These are phyloP conservation scores for Pyrgilauda ruficollis DNA, from an alignment of 2,113 vertebrate genomes.

Conservation along the genomic window DNA sequence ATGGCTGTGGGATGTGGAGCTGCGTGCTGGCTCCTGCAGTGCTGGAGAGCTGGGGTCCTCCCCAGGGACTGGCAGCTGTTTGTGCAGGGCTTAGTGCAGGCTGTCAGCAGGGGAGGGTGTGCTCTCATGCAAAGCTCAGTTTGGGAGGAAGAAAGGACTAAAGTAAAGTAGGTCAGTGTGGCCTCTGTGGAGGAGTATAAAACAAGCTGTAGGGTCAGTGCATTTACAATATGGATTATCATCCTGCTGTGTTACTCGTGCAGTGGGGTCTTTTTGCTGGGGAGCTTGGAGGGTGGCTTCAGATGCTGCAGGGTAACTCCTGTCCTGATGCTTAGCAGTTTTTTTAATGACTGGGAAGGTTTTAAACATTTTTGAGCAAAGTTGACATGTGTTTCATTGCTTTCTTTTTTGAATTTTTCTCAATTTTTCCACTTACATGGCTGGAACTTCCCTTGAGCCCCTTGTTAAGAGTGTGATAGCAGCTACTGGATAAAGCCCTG, in stretches of 20 bases:
- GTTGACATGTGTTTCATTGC: neutral
- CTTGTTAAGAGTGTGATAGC: neutral
- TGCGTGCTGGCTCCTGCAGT: neutral
- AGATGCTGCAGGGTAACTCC: neutral
- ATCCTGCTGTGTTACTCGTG: neutral
- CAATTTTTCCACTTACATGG: neutral
- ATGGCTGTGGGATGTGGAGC: neutral
- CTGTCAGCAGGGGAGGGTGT: neutral
- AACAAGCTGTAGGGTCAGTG: conserved; percentile 28
- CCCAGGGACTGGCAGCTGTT: conserved; percentile 27
- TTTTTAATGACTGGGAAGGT: neutral
- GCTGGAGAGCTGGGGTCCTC: neutral
- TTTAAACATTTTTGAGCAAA: neutral
- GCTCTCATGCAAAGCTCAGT: neutral
- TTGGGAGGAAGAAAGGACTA: conserved; percentile 34
- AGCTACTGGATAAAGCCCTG: neutral
- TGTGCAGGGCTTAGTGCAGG: neutral
- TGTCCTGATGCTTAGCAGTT: neutral
- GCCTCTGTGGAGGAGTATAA: conserved; percentile 40
- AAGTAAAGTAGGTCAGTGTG: conserved; percentile 49
- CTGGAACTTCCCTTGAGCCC: neutral
- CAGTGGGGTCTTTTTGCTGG: neutral
- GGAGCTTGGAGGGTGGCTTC: neutral
- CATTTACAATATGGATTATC: neutral
- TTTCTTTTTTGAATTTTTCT: neutral